Conservation (phyloP, 1,140 invertebrate genomes). For the Dinoponera quadriceps region DNA sequence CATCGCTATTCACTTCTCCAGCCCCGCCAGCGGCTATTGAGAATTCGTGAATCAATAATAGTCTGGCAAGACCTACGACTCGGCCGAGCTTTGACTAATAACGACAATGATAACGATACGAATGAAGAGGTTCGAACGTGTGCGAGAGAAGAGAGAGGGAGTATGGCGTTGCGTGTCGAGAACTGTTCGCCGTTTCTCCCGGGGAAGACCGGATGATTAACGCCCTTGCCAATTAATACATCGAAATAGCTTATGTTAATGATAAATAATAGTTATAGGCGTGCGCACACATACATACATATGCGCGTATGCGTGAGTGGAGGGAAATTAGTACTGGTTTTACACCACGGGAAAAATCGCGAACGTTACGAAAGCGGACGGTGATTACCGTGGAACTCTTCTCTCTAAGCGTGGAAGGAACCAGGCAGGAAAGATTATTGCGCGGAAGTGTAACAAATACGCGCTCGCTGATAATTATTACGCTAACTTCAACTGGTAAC, state of each 20-base stretch:
- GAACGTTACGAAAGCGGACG: not conserved
- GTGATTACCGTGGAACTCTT: not conserved
- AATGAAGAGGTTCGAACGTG: constrained; percentile 24
- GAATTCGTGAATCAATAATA: constrained; percentile 66
- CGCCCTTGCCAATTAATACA: constrained; percentile 36
- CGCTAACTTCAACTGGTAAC: constrained; percentile 39
- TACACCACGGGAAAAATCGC: not conserved
- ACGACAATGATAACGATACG: constrained; percentile 39
- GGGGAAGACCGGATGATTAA: constrained; percentile 12
- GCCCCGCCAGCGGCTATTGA: constrained; percentile 20
- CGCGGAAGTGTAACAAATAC: constrained; percentile 6
- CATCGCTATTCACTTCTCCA: constrained; percentile 43
- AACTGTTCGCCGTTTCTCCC: not conserved
- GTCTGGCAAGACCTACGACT: constrained; percentile 32
- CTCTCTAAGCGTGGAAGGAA: no score
- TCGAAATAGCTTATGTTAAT: constrained; percentile 18
- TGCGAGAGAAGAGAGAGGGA: not conserved
- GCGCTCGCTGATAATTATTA: constrained; percentile 50
- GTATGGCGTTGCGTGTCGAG: constrained; percentile 22
- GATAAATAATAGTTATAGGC: constrained; percentile 13
- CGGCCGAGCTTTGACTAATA: constrained; percentile 19
- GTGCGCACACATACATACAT: no score
- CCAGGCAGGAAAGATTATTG: constrained; percentile 16
- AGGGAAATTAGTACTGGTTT: constrained; percentile 15
- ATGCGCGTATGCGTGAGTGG: not conserved